Evolutionary conservation across 2,797 vertebrate species (phyloP), one percentile per base, ranked within the genome.

Genomic region (Myotis planiceps): DNA sequence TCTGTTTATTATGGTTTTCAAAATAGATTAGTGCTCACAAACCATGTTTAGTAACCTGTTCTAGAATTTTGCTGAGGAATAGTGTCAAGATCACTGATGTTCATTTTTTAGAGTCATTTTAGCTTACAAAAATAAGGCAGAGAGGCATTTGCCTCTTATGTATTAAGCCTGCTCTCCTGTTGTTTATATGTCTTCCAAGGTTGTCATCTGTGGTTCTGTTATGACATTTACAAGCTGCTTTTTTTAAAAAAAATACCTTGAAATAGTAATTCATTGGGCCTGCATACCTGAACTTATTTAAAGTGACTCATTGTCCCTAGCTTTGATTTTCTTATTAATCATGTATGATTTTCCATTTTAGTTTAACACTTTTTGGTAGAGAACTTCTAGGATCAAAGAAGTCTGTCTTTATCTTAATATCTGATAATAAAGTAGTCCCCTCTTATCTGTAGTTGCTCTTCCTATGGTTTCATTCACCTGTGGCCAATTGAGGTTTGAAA

Each of bases 51-150:
- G 76, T 90, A 95, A 93, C 90, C 72, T 90, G 39, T 71, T 88
- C 63, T 97, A 88, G 74, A 85, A 71, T 95, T 94, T 95, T 93
- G 72, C 85, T 96, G 58, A 45, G n/a, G 63, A 92, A 63, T 90
- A 92, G 42, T 94, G 34, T 92, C 74, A 87, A 78, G 21, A 42
- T 95, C 51, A 95, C 15, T 60, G 14, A 90, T 72, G 53, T 96
- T 93, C 53, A 72, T 93, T 88, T 93, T 92, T 32, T 72, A 65
- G 34, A 68, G 89, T 92, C 15, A 23, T 92, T 95, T 94, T 86
- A 84, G 63, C 51, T 51, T 76, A 37, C 80, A 39, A 68, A 60
- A 90, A 63, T 3, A 58, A 58, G 55, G 25, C 5, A 58, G 55
- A 12, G 53, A 27, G 55, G n/a, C n/a, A 60, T 42, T 45, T 86